These are phyloP conservation scores for Lissonota sp. DNA, from an alignment of 2,888 invertebrate species.

Conservation along the genomic window DNA sequence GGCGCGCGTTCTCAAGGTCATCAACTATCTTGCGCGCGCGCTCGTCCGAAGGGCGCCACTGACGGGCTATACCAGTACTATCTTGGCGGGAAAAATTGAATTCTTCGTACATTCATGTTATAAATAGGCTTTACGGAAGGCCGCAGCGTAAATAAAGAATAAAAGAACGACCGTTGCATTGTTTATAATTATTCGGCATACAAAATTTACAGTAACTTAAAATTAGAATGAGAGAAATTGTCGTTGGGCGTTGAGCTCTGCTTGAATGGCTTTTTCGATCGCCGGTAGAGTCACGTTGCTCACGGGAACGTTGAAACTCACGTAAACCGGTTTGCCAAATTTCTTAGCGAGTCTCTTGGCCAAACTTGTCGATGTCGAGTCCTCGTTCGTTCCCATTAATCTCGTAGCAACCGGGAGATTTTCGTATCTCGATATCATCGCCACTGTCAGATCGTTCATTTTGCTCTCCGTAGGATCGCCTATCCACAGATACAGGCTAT, in stretches of 20 bases:
- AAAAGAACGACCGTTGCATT: background rate
- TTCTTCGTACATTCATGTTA: no score
- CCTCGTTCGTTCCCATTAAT: constrained; percentile 78
- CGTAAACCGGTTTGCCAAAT: constrained; percentile 80
- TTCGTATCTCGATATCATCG: constrained; percentile 76
- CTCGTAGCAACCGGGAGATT: constrained; percentile 78
- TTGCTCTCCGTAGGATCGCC: constrained; percentile 74
- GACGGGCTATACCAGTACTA: background rate
- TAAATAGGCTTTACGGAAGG: background rate
- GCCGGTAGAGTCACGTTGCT: constrained; percentile 73
- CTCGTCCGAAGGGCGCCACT: background rate
- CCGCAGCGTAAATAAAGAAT: background rate
- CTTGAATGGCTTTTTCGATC: constrained; percentile 79
- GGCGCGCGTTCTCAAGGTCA: background rate
- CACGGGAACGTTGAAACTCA: constrained; percentile 81
- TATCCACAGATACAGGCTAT: constrained; percentile 82
- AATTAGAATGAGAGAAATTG: constrained; percentile 72
- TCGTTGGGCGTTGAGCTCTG: constrained; percentile 77
- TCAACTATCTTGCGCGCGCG: background rate
- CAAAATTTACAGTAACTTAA: constrained; percentile 13
- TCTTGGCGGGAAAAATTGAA: no score
- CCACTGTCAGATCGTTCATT: constrained; percentile 80
- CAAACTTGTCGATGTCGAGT: constrained; percentile 77
- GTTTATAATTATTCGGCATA: constrained; percentile 10
- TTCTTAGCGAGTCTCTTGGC: constrained; percentile 81